These are phyloP conservation scores for Nylanderia fulva DNA, from an alignment of 1,140 invertebrate genomes.

Conservation along the genomic window DNA sequence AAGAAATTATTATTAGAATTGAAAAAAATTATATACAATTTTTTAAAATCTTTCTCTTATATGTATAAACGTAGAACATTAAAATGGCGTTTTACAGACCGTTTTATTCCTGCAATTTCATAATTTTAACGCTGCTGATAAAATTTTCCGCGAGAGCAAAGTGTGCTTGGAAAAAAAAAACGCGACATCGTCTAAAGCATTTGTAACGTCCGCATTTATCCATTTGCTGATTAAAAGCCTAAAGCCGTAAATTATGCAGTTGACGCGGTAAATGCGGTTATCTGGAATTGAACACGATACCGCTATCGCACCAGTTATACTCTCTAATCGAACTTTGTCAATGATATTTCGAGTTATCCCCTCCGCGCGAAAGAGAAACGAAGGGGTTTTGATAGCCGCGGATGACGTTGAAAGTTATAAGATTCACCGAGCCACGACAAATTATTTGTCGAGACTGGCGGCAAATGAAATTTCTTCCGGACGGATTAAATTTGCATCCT, in stretches of 20 bases:
- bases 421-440: constrained; percentile 58
- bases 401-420: constrained; percentile 55
- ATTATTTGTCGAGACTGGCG: constrained; percentile 61
- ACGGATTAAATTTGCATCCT: constrained; percentile 60
- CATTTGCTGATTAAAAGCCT: neutral
- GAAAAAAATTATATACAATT: neutral
- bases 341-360: neutral
- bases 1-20: neutral
- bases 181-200: neutral
- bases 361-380: neutral
- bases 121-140: neutral
- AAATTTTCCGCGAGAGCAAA: neutral
- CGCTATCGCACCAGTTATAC: neutral
- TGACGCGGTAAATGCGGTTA: neutral
- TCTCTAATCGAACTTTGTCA: constrained; percentile 5
- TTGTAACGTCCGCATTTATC: too few species aligned
- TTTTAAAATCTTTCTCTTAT: constrained; percentile 7
- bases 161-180: neutral
- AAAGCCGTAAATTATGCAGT: neutral
- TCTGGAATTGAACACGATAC: neutral
- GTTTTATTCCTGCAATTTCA: neutral
- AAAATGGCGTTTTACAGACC: neutral
- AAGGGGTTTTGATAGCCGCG: constrained; percentile 43
- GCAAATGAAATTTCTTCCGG: constrained; percentile 58
- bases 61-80: neutral